Percentiles rank a stretch among this genome's conserved stretches.
phyloP scores from a whole-genome alignment of 2,888 invertebrate genomes.

The Agrochola circellaris region DNA sequence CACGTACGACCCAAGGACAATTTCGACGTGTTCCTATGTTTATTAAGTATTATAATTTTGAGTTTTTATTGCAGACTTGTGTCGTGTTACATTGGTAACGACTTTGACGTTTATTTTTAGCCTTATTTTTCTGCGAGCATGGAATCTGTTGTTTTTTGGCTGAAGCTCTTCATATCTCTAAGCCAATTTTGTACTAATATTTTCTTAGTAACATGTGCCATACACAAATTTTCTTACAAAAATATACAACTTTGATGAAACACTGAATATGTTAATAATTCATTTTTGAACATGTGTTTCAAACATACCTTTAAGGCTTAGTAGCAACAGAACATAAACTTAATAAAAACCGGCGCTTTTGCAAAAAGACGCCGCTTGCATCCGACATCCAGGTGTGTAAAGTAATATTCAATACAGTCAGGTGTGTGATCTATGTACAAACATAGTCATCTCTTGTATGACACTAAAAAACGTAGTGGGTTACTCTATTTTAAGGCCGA shows the following conservation, averaged over 20 bases:
- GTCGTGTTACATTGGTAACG: constrained; percentile 31
- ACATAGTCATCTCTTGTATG: neutral
- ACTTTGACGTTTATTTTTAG: constrained; percentile 46
- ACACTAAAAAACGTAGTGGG: constrained; percentile 5
- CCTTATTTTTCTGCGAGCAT: constrained; percentile 43
- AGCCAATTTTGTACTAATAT: constrained; percentile 15
- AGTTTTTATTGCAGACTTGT: constrained; percentile 52
- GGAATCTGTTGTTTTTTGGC: neutral
- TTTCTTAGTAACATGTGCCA: constrained; percentile 11
- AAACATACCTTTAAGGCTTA: neutral
- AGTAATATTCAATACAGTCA: constrained; percentile 14
- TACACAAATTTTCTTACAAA: neutral
- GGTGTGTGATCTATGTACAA: constrained; percentile 32
- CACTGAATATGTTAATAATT: constrained; percentile 3
- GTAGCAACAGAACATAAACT: neutral
- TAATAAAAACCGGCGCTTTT: neutral
- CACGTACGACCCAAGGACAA: constrained; percentile 68
- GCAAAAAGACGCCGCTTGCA: neutral
- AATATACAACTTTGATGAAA: constrained; percentile 10
- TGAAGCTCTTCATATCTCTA: neutral
- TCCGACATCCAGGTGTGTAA: constrained; percentile 18
- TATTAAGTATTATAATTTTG: constrained; percentile 58
- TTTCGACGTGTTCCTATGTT: constrained; percentile 56
- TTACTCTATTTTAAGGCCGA: constrained; percentile 17
- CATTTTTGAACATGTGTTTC: neutral